phyloP scores from a whole-genome alignment of 2,797 vertebrate species.

The Lemur catta region DNA sequence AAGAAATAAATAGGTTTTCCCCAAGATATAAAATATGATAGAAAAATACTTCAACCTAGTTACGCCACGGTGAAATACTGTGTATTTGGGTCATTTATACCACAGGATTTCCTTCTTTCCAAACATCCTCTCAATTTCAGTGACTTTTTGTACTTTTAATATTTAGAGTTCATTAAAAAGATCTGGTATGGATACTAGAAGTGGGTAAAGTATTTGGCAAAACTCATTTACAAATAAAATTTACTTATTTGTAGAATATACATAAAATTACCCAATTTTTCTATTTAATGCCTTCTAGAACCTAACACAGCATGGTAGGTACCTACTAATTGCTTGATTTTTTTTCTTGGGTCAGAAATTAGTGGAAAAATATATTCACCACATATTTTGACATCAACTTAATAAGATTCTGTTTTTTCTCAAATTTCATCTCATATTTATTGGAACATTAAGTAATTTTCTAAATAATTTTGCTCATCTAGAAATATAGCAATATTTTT shows the following conservation, averaged over 20 bases:
- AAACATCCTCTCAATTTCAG: conserved; percentile 19
- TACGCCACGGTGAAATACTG: background rate
- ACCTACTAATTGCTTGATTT: background rate
- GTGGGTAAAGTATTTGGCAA: background rate
- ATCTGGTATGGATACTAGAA: background rate
- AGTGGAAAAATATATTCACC: background rate
- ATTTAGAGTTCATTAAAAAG: conserved; percentile 43
- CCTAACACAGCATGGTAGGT: background rate
- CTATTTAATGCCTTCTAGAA: background rate
- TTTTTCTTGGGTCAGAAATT: background rate
- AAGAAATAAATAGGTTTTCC: background rate
- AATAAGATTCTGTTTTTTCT: background rate
- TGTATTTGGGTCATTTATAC: background rate
- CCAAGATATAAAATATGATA: background rate
- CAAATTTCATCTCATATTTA: background rate
- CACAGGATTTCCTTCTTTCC: conserved; percentile 10
- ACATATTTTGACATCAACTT: background rate
- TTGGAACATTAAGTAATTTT: background rate
- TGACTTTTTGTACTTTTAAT: background rate
- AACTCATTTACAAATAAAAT: background rate
- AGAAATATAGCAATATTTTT: background rate
- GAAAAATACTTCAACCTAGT: conserved; percentile 4
- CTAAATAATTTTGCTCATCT: background rate
- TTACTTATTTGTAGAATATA: conserved; percentile 18
- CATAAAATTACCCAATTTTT: background rate